Percentiles rank a stretch among this genome's conserved stretches.
These are phyloP conservation scores for Pseudomyrmex pallidus DNA, from an alignment of 1,140 invertebrate species.

Conservation along the genomic window DNA sequence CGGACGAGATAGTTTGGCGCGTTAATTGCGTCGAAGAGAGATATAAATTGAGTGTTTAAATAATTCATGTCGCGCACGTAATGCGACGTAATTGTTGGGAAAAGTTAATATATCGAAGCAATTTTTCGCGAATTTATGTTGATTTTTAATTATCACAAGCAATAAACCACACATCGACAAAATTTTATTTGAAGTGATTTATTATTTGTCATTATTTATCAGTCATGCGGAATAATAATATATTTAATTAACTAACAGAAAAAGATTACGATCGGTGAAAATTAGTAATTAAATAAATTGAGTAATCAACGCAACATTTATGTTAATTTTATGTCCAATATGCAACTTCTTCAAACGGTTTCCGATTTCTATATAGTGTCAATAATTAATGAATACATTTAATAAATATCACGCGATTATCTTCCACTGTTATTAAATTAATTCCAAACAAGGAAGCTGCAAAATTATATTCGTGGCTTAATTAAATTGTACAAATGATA, in stretches of 20 bases:
- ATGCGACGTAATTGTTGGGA: background rate
- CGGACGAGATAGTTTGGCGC: background rate
- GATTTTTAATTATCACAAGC: background rate
- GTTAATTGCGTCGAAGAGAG: background rate
- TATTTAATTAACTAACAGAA: conserved; percentile 34
- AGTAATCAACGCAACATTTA: conserved; percentile 24
- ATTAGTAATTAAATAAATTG: conserved; percentile 38
- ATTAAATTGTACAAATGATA: conserved; percentile 51
- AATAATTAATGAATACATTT: conserved; percentile 32
- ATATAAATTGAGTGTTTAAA: conserved; percentile 9
- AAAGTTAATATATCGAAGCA: conserved; percentile 11
- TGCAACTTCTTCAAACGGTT: conserved; percentile 10
- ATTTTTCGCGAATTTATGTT: background rate
- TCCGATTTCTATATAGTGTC: background rate
- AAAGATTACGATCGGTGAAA: conserved; percentile 29
- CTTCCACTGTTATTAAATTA: conserved; percentile 36
- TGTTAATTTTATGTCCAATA: conserved; percentile 19
- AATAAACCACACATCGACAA: background rate
- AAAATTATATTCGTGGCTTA: conserved; percentile 45
- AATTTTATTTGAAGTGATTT: conserved; percentile 21
- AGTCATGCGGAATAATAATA: conserved; percentile 21
- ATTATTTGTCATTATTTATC: conserved; percentile 20
- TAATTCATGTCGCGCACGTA: conserved; percentile 22
- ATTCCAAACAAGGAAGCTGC: conserved; percentile 46
- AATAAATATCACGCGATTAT: conserved; percentile 36